A percentile compares a stretch with the other conserved stretches of the same genome.
Evolutionary conservation across 2,888 invertebrate genomes (phyloP).

Genomic region (Leucoma salicis): DNA sequence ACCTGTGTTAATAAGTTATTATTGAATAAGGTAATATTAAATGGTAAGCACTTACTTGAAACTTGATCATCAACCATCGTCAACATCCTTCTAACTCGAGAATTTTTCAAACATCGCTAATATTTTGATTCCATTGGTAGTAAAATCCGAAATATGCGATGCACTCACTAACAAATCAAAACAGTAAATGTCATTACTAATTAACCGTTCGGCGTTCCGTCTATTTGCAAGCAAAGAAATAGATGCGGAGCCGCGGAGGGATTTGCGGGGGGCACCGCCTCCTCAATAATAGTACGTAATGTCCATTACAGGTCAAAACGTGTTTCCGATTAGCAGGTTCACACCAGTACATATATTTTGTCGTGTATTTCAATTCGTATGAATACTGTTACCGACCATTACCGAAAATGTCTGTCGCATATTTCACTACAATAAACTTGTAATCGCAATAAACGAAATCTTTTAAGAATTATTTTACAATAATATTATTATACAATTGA

Average conservation of each 20-base stretch:
- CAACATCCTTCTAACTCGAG: slow-evolving; percentile 6
- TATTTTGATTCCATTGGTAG: slow-evolving; percentile 5
- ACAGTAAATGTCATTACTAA: background rate
- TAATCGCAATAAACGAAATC: slow-evolving; percentile 5
- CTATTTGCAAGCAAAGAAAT: slow-evolving; percentile 8
- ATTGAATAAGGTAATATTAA: no score
- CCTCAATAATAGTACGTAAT: slow-evolving; percentile 3
- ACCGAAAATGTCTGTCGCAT: slow-evolving; percentile 5
- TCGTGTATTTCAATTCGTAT: slow-evolving; percentile 7
- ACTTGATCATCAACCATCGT: slow-evolving; percentile 5
- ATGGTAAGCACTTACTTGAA: slow-evolving; percentile 4
- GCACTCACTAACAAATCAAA: background rate
- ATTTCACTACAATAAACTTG: no score
- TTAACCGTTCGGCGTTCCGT: slow-evolving; percentile 5
- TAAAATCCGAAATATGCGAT: slow-evolving; percentile 1
- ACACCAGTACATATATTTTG: slow-evolving; percentile 6
- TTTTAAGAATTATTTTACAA: slow-evolving; percentile 7
- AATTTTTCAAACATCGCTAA: slow-evolving; percentile 5
- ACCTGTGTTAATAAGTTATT: no score
- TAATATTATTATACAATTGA: slow-evolving; percentile 2
- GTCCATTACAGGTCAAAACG: slow-evolving; percentile 7
- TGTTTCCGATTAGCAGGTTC: slow-evolving; percentile 6
- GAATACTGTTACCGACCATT: slow-evolving; percentile 1
- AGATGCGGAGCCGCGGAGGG: slow-evolving; percentile 2
- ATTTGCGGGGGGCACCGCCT: slow-evolving; percentile 1